phyloP scores from a whole-genome alignment of 2,888 invertebrate species.

The Luperina testacea region DNA sequence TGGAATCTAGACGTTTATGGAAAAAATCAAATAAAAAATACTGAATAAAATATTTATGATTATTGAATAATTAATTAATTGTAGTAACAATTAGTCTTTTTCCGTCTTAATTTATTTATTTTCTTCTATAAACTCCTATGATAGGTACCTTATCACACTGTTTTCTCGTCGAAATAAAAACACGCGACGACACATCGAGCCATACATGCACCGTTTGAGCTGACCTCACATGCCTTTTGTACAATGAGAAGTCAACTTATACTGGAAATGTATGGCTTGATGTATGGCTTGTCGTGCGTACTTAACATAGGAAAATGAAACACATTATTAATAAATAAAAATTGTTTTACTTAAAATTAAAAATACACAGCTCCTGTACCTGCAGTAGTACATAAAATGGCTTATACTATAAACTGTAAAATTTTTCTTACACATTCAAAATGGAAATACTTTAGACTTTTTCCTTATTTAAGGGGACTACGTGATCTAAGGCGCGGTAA shows the following conservation, averaged over 20 bases:
- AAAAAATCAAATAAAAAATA: too few species aligned
- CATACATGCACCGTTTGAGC: too few species aligned
- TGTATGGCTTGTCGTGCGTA: too few species aligned
- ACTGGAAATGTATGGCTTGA: too few species aligned
- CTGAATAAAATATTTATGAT: too few species aligned
- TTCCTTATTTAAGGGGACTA: too few species aligned
- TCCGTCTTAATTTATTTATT: not conserved
- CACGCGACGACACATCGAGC: too few species aligned
- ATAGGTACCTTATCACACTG: not conserved
- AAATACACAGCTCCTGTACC: conserved; percentile 1
- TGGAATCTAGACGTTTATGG: too few species aligned
- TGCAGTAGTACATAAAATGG: not conserved
- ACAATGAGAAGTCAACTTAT: too few species aligned
- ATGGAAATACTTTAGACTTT: not conserved
- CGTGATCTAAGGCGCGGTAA: too few species aligned
- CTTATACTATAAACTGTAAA: not conserved
- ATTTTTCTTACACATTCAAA: not conserved
- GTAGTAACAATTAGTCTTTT: not conserved
- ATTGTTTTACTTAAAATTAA: conserved; percentile 28
- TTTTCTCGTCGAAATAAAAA: not conserved
- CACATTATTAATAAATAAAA: not conserved
- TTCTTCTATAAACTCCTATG: not conserved
- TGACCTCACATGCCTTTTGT: too few species aligned
- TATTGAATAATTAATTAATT: too few species aligned
- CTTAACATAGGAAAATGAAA: not conserved